Base-by-base conservation (phyloP, 2,113 vertebrate genomes). In the Porphyrio hochstetteri region DNA sequence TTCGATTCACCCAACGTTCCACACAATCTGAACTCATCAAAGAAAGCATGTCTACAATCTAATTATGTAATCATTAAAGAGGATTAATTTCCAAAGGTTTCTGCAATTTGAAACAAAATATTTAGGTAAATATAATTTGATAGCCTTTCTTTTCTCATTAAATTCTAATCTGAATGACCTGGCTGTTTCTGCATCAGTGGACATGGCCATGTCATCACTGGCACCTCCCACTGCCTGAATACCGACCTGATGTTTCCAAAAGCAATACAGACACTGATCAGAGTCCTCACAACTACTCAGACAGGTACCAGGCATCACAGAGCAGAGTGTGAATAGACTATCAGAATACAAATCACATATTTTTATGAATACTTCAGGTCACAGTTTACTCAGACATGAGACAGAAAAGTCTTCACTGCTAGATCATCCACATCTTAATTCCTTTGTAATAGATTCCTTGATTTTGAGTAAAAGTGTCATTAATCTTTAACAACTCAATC, bases 401-500 rank as follows among this genome's bases (percentile, higher is more conserved):
- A 94, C 38, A 77, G 52, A 93, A 92, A 91, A 81, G 20, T n/a
- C 68, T 96, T 94, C 93, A 86, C 55, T 83, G 46, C 57, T 93
- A 88, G 60, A 96, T 33, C 31, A 55, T 93, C 80, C 70, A 76
- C 12, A 85, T 93, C 57, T 91, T 92, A 78, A 93, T 89, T 93
- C 72, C 48, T 94, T 38, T 95, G 57, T 85, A 97, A 97, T 11
- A 2, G 24, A 82, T 59, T 87, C 70, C 87, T 95, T 93, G 82
- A 88, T 95, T 94, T 97, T 90, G 56, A 67, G 40, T 91, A 94
- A 87, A 38, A 71, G 56, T 50, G 67, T 84, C 75, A 94, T 91
- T 97, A 90, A 91, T 96, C 82, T 96, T 96, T 91, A 96, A 89
- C 44, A 85, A 72, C 88, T 55, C 63, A 88, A 75, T 61, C 84